phyloP scores from a whole-genome alignment of 2,888 invertebrate genomes.

The Polietes domitor region DNA sequence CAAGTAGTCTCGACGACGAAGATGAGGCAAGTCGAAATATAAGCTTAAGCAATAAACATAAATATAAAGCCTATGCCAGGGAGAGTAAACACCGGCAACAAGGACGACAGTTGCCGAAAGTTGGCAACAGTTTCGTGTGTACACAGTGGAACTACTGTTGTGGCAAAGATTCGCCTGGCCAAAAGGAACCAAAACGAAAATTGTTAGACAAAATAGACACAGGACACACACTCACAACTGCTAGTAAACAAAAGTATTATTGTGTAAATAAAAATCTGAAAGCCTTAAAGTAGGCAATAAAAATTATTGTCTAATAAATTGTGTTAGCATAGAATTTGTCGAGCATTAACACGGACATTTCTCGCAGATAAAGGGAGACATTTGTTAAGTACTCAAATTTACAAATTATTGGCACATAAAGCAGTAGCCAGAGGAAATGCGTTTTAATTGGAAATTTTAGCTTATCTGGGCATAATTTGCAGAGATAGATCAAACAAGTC shows the following conservation, averaged over 20 bases:
- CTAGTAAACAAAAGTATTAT: neutral
- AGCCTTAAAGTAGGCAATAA: constrained; percentile 58
- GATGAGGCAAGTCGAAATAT: neutral
- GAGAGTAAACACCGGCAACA: neutral
- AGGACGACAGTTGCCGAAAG: neutral
- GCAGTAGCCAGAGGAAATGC: neutral
- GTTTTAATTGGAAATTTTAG: neutral
- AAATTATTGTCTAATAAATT: constrained; percentile 46
- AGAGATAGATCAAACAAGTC: too few species aligned
- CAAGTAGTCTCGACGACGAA: too few species aligned
- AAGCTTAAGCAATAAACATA: constrained; percentile 4
- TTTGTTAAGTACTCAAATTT: neutral
- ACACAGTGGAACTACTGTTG: neutral
- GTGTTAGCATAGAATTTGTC: neutral
- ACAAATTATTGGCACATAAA: neutral
- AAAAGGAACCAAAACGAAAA: neutral
- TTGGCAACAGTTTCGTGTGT: constrained; percentile 6
- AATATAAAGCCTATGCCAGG: constrained; percentile 7
- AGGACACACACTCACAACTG: neutral
- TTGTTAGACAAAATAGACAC: neutral
- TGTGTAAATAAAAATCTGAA: constrained; percentile 17
- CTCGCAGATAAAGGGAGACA: neutral
- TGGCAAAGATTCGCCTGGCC: neutral
- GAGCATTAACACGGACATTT: neutral
- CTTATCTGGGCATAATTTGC: neutral